Conservation (phyloP, 2,888 invertebrate species). For the Agriopis aurantiaria region DNA sequence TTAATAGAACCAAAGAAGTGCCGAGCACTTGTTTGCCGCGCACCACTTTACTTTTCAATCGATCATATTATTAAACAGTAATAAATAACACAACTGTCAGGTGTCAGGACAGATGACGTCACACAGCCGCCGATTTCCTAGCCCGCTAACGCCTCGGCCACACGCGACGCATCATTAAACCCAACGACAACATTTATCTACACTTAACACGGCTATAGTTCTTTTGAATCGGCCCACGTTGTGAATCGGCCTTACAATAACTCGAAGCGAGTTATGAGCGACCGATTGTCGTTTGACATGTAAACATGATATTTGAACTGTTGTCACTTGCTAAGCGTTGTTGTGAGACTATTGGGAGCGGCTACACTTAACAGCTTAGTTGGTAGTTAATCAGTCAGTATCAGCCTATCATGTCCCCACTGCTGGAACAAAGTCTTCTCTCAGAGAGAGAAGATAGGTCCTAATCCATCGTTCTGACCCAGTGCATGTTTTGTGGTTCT, state of each 20-base stretch:
- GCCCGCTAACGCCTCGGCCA: constrained; percentile 60
- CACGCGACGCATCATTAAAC: constrained; percentile 72
- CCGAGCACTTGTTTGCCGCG: no score
- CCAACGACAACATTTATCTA: constrained; percentile 75
- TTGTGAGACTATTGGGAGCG: background rate
- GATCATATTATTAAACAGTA: no score
- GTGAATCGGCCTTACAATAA: constrained; percentile 46
- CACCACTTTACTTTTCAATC: no score
- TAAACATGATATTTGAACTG: constrained; percentile 50
- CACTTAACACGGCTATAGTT: constrained; percentile 51
- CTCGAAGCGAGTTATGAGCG: constrained; percentile 45
- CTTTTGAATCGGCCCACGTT: constrained; percentile 47
- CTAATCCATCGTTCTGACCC: no score
- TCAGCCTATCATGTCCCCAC: no score
- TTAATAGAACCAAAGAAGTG: no score
- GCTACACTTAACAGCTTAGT: no score
- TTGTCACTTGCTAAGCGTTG: constrained; percentile 17
- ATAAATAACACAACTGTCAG: no score
- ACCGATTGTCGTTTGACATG: constrained; percentile 50
- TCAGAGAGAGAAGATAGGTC: no score
- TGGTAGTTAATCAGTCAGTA: no score
- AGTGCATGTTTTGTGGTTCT: no score
- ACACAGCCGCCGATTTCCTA: constrained; percentile 40
- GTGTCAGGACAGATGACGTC: constrained; percentile 1
- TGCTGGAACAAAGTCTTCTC: no score